A percentile compares a stretch with the other conserved stretches of the same genome.
phyloP scores from a whole-genome alignment of 2,888 invertebrate genomes.

The Tenthredo livida region DNA sequence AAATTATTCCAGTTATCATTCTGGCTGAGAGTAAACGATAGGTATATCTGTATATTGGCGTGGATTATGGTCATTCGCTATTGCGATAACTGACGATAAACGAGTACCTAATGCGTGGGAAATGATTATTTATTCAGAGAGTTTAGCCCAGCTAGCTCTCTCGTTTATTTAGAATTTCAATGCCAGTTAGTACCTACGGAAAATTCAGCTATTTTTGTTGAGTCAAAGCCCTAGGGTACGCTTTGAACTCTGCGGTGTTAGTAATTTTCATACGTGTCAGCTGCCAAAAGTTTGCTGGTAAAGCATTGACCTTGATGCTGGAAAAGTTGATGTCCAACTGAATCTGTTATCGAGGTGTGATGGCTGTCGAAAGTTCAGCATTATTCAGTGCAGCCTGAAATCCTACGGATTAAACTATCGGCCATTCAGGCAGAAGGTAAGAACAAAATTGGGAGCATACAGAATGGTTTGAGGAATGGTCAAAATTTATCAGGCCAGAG shows the following conservation, averaged over 20 bases:
- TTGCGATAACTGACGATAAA: not conserved
- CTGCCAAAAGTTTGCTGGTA: constrained; percentile 8
- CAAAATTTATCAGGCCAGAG: constrained; percentile 60
- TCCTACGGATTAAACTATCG: not conserved
- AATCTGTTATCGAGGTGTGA: not conserved
- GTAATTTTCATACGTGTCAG: constrained; percentile 65
- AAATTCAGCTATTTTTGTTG: constrained; percentile 64
- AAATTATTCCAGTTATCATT: not conserved
- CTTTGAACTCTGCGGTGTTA: constrained; percentile 68
- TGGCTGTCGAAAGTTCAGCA: not conserved
- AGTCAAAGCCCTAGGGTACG: constrained; percentile 56
- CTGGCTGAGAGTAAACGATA: not conserved
- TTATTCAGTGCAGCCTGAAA: not conserved
- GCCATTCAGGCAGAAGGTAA: not conserved
- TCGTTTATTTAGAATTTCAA: constrained; percentile 55
- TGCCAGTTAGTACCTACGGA: constrained; percentile 54
- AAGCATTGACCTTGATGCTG: constrained; percentile 22
- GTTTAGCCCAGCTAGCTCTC: constrained; percentile 49
- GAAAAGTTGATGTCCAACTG: not conserved
- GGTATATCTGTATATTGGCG: not conserved
- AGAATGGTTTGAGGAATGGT: constrained; percentile 45
- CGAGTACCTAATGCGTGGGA: not conserved
- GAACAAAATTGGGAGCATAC: not conserved
- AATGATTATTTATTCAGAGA: constrained; percentile 52
- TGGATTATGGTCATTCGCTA: not conserved